Evolutionary conservation across 2,797 vertebrate genomes (phyloP).

Genomic region (Pogonophryne albipinna): DNA sequence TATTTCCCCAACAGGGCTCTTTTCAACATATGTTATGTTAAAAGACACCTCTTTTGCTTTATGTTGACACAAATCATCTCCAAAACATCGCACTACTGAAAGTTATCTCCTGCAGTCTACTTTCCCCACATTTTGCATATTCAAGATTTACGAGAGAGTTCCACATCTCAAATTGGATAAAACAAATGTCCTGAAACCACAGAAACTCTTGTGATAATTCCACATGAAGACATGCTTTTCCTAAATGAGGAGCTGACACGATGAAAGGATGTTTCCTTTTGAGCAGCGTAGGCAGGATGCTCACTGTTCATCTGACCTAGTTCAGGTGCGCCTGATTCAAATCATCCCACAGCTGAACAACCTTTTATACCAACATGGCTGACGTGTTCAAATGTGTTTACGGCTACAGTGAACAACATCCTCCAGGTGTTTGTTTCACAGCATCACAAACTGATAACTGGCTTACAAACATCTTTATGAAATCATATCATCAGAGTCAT

Average conservation of each 20-base stretch:
- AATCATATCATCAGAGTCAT: too few relatives aligned
- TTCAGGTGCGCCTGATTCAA: constrained; percentile 28
- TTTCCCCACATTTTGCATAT: too few relatives aligned
- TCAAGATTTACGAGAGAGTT: neutral
- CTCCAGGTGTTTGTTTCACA: neutral
- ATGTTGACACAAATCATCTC: neutral
- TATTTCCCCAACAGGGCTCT: too few relatives aligned
- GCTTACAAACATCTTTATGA: neutral
- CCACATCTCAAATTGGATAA: neutral
- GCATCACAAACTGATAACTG: too few relatives aligned
- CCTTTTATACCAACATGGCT: neutral
- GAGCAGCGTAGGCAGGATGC: neutral
- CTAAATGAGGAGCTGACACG: neutral
- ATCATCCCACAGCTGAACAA: constrained; percentile 16
- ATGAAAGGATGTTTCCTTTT: constrained; percentile 7
- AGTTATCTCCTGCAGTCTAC: neutral
- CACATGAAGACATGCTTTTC: neutral
- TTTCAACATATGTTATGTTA: neutral
- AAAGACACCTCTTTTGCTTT: neutral
- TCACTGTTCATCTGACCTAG: constrained; percentile 17
- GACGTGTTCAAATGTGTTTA: neutral
- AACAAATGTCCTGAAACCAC: neutral
- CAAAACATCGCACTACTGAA: neutral
- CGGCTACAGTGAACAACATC: neutral
- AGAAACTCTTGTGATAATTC: neutral